These are phyloP conservation scores for Yponomeuta malinellus DNA, from an alignment of 2,888 invertebrate species.

Conservation along the genomic window DNA sequence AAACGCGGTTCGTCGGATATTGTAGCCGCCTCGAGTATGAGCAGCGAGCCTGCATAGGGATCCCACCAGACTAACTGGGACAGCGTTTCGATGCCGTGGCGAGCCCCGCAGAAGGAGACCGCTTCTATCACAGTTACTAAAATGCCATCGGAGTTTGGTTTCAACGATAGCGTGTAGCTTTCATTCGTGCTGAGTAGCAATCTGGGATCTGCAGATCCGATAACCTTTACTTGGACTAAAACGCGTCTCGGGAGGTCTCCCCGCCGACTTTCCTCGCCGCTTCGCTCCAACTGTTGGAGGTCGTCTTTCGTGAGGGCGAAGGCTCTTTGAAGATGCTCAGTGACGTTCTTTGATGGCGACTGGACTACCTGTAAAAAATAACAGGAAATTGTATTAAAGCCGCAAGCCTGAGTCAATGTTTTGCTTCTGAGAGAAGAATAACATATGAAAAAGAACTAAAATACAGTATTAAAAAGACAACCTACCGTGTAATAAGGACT, in stretches of 20 bases:
- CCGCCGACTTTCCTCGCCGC: conserved; percentile 29
- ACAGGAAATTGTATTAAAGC: not conserved
- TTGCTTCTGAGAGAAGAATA: no score
- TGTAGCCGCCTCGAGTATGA: conserved; percentile 79
- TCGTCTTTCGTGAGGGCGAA: conserved; percentile 71
- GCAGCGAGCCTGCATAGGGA: conserved; percentile 77
- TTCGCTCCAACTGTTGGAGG: conserved; percentile 58
- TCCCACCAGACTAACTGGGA: conserved; percentile 90
- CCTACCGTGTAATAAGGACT: no score
- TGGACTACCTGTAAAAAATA: conserved; percentile 43
- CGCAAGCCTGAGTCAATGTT: no score
- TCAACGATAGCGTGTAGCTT: conserved; percentile 80
- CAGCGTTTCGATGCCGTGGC: conserved; percentile 85
- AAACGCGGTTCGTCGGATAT: conserved; percentile 86
- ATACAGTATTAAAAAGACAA: no score
- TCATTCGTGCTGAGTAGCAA: conserved; percentile 83
- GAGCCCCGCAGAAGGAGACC: conserved; percentile 83
- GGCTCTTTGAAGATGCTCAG: conserved; percentile 63
- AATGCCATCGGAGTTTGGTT: conserved; percentile 51
- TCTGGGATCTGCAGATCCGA: conserved; percentile 69
- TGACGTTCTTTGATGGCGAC: conserved; percentile 51
- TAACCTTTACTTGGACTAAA: conserved; percentile 70
- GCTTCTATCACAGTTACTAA: conserved; percentile 79
- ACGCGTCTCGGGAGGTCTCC: conserved; percentile 60
- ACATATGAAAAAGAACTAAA: no score